Evolutionary conservation across 1,140 invertebrate species (phyloP).

Genomic region (Cepaea nemoralis): DNA sequence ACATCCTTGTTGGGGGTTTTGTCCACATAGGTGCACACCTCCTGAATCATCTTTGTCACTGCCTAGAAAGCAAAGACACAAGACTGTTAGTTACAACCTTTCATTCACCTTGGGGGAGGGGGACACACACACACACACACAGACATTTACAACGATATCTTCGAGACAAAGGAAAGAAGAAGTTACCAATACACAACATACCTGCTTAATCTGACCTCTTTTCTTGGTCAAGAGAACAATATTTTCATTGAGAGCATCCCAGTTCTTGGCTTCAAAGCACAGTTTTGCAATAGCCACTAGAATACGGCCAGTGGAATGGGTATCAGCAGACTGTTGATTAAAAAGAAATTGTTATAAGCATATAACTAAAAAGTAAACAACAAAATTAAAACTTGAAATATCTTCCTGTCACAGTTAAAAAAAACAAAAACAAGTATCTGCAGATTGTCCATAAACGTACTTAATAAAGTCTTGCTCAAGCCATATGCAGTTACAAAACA

Average conservation of each 20-base stretch:
- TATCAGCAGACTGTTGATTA: slow-evolving; percentile 85
- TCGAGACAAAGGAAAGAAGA: slow-evolving; percentile 38
- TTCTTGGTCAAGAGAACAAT: slow-evolving; percentile 92
- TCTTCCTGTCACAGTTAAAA: too few relatives aligned
- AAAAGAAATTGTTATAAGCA: neutral
- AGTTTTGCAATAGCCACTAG: slow-evolving; percentile 95
- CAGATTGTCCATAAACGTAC: too few relatives aligned
- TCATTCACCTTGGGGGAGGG: too few relatives aligned
- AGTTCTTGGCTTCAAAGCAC: slow-evolving; percentile 93
- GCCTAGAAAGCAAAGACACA: slow-evolving; percentile 75
- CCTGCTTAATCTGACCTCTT: slow-evolving; percentile 94
- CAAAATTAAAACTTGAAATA: too few relatives aligned
- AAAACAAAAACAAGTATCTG: too few relatives aligned
- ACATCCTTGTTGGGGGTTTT: slow-evolving; percentile 88
- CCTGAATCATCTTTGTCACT: slow-evolving; percentile 98
- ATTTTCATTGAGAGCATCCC: slow-evolving; percentile 93
- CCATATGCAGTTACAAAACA: too few relatives aligned
- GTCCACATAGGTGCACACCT: slow-evolving; percentile 93
- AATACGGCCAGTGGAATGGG: slow-evolving; percentile 92
- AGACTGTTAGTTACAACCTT: too few relatives aligned
- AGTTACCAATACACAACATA: slow-evolving; percentile 43
- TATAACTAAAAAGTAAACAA: too few relatives aligned
- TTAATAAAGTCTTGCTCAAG: too few relatives aligned
- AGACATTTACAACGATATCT: too few relatives aligned
- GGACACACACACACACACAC: too few relatives aligned